Evolutionary conservation across 2,797 vertebrate genomes (phyloP), one percentile per base, ranked within the genome.

Genomic region (Smutsia gigantea): DNA sequence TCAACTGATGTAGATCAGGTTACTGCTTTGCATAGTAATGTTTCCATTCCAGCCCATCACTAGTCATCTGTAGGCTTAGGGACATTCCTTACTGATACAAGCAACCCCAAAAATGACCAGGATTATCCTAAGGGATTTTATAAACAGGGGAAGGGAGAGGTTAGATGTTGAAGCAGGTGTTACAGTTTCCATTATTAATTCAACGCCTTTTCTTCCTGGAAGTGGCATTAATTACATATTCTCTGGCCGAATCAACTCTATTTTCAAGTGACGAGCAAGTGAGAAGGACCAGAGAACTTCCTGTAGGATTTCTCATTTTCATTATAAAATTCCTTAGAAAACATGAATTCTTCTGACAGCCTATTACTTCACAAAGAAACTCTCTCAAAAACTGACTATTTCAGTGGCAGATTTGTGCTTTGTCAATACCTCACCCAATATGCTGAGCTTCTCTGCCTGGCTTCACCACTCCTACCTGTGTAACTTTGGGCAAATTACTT

Each of bases 1-100:
- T 75, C 92, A 98, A 92, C 2, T 84, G 87, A 97, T 95, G 78
- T 81, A 96, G 25, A 71, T 95, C 93, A 91, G 84, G 83, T 98
- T 86, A 79, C 93, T 93, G 92, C 82, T 93, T 42, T 95, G n/a
- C 83, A 37, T 93, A 87, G 18, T 64, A 87, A 97, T 66, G 95
- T 95, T 97, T 97, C 96, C 87, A 75, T 42, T 63, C 13, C 51
- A 59, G 83, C 95, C 92, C 66, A 74, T 97, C 94, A 93, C 82
- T 87, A 9, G 10, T 96, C 93, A 63, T 89, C 69, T 88, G 77
- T 93, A 96, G 87, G 42, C 92, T 96, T 97, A 71, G 74, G 95
- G 89, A 51, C 93, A 94, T 96, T 86, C 8, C 79, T 95, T 92
- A 94, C 53, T 95, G 86, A 97, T 96, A 87, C 25, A 90, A 94